A percentile compares a stretch with the other conserved stretches of the same genome.
These are phyloP conservation scores for Caenorhabditis auriculariae DNA, from an alignment of 2,888 invertebrate genomes.

Conservation along the genomic window DNA sequence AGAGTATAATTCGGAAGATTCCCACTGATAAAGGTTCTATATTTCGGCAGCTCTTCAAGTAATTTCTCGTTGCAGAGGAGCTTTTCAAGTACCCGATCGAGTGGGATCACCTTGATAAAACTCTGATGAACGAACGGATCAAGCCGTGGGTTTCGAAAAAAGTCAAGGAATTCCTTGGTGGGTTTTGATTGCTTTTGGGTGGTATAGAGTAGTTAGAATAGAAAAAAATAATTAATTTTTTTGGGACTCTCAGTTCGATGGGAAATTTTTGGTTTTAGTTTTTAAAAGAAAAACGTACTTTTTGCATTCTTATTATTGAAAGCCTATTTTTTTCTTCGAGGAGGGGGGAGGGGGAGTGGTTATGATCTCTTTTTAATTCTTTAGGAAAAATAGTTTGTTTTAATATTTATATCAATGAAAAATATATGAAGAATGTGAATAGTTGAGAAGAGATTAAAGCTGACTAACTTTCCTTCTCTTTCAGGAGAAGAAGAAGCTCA, in stretches of 20 bases:
- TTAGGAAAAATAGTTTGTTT: no score
- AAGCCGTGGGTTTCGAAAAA: constrained; percentile 99
- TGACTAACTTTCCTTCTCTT: no score
- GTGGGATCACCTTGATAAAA: constrained; percentile 79
- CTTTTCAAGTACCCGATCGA: constrained; percentile 92
- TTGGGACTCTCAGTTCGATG: constrained; percentile 64
- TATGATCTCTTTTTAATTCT: no score
- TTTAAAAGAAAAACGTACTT: no score
- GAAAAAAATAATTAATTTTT: background rate
- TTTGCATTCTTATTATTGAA: no score
- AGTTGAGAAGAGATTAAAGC: no score
- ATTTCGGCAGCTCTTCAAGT: no score
- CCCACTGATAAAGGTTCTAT: constrained; percentile 83
- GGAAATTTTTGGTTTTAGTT: no score
- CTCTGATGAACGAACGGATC: constrained; percentile 90
- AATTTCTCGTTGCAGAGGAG: constrained; percentile 72
- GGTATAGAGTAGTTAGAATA: background rate
- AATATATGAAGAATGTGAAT: no score
- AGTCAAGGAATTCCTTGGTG: constrained; percentile 89
- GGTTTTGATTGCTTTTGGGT: background rate
- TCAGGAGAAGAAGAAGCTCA: constrained; percentile 90
- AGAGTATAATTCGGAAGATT: constrained; percentile 94
- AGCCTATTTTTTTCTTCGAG: no score
- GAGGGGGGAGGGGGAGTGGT: no score
- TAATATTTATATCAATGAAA: no score